These are phyloP conservation scores for Anguilla japonica DNA, from an alignment of 2,113 vertebrate species.

Conservation along the genomic window DNA sequence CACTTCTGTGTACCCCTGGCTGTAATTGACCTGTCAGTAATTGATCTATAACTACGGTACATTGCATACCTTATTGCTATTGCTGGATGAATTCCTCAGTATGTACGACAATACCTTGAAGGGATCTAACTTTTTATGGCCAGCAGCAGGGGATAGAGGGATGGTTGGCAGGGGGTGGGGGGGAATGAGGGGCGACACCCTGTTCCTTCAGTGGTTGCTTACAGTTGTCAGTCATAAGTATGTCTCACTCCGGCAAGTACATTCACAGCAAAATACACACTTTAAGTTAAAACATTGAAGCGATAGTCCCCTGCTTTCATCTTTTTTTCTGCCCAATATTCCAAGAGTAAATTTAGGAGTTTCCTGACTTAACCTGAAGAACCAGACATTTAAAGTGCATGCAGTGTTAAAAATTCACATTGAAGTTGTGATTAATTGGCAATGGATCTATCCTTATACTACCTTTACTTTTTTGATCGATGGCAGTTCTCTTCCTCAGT, in stretches of 20 bases:
- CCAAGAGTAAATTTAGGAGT: too few species aligned
- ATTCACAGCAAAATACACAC: too few species aligned
- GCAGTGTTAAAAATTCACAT: neutral
- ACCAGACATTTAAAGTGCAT: neutral
- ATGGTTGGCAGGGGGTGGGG: too few species aligned
- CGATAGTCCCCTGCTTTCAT: neutral
- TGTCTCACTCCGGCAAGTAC: too few species aligned
- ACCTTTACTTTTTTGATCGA: neutral
- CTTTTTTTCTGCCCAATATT: neutral
- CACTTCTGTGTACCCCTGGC: neutral
- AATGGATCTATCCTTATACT: neutral
- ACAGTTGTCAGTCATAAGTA: too few species aligned
- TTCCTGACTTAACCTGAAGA: neutral
- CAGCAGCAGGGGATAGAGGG: neutral
- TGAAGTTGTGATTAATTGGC: neutral
- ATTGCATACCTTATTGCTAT: neutral
- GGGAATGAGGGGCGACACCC: too few species aligned
- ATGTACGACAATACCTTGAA: neutral
- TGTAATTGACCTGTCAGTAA: neutral
- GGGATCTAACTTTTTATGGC: neutral
- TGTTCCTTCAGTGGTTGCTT: too few species aligned
- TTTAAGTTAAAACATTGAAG: too few species aligned
- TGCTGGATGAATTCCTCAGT: neutral
- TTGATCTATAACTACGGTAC: neutral
- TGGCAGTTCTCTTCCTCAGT: neutral